phyloP scores from a whole-genome alignment of 2,888 invertebrate genomes.

The Endotricha flammealis region DNA sequence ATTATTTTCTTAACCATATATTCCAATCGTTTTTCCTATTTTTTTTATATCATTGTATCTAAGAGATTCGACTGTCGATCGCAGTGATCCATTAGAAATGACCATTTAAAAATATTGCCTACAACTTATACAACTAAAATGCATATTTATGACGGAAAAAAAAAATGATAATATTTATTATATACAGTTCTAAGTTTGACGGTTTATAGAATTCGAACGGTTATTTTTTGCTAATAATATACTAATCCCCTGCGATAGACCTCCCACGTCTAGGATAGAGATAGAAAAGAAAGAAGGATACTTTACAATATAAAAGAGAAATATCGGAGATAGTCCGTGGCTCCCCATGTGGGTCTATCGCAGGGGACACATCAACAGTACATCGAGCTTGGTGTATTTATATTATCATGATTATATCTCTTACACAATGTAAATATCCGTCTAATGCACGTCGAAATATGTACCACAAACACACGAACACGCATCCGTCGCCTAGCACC shows the following conservation, averaged over 20 bases:
- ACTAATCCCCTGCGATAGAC: constrained; percentile 55
- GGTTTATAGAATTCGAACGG: constrained; percentile 63
- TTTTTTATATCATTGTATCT: constrained; percentile 72
- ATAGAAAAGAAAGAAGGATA: constrained; percentile 39
- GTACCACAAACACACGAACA: constrained; percentile 21
- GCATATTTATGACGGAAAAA: constrained; percentile 73
- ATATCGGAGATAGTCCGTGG: constrained; percentile 42
- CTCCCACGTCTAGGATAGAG: constrained; percentile 46
- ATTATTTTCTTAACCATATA: constrained; percentile 77
- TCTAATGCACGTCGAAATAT: constrained; percentile 36
- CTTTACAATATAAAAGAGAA: constrained; percentile 34
- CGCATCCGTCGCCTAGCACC: constrained; percentile 24
- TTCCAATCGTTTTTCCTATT: constrained; percentile 75
- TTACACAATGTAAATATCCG: constrained; percentile 57
- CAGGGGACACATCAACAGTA: constrained; percentile 51
- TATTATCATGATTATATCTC: constrained; percentile 66
- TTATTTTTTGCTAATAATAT: constrained; percentile 56
- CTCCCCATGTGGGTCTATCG: constrained; percentile 53
- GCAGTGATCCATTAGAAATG: constrained; percentile 70
- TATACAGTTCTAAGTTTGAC: constrained; percentile 72
- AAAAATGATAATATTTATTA: constrained; percentile 69
- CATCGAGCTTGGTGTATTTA: constrained; percentile 70
- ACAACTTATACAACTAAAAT: constrained; percentile 77
- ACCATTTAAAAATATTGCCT: constrained; percentile 75
- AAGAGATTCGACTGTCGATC: constrained; percentile 72